Conservation (phyloP, 1,140 invertebrate genomes). For the silkworm (Bombyx mori) region ASM3026992v2 NC_085131.1:6900501-6901000, state of each 20-base stretch:
- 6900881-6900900: conserved; percentile 29
- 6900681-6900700: conserved; percentile 14
- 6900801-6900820: conserved; percentile 52
- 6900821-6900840: conserved; percentile 60
- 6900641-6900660: conserved; percentile 20
- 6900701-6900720: too few species aligned
- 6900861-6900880: conserved; percentile 25
- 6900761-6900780: too few species aligned
- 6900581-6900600: conserved; percentile 13
- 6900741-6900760: too few species aligned
- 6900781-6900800: conserved; percentile 38
- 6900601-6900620: conserved; percentile 18
- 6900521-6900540: conserved; percentile 16
- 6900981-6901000: conserved; percentile 45
- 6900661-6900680: conserved; percentile 24
- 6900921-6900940: conserved; percentile 7
- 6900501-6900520: conserved; percentile 3
- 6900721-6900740: too few species aligned
- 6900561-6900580: conserved; percentile 15
- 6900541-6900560: conserved; percentile 5
- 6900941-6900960: conserved; percentile 52
- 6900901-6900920: conserved; percentile 19
- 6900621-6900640: conserved; percentile 12
- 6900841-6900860: conserved; percentile 44
- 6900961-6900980: conserved; percentile 54